phyloP scores from a whole-genome alignment of 2,888 invertebrate genomes.

The Caenorhabditis japonica region DNA sequence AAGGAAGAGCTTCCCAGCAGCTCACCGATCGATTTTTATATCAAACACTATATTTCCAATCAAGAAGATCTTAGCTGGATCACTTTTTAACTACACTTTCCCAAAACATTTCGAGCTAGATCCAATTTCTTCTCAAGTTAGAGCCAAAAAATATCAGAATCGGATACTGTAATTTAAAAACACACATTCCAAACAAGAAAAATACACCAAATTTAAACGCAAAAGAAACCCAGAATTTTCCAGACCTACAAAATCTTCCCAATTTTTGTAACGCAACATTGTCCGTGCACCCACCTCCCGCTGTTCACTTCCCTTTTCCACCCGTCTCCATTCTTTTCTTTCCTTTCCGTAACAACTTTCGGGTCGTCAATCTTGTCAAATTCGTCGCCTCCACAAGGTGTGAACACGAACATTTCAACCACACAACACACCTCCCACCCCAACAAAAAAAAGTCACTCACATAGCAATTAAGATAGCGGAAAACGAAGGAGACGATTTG shows the following conservation, averaged over 20 bases:
- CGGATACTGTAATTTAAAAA: too few species aligned
- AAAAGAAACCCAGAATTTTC: too few species aligned
- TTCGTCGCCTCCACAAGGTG: constrained; percentile 10
- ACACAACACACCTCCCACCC: background rate
- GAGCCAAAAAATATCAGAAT: too few species aligned
- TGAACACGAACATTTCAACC: constrained; percentile 45
- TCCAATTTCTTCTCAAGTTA: too few species aligned
- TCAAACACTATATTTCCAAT: too few species aligned
- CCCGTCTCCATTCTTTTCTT: constrained; percentile 1
- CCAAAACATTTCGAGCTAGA: too few species aligned
- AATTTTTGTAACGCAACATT: constrained; percentile 7
- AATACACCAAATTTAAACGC: too few species aligned
- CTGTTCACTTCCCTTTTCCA: constrained; percentile 13
- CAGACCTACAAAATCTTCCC: background rate
- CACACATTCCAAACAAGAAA: too few species aligned
- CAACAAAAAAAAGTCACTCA: background rate
- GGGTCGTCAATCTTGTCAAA: constrained; percentile 33
- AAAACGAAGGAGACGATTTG: constrained; percentile 17
- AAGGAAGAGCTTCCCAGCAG: too few species aligned
- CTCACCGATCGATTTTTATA: too few species aligned
- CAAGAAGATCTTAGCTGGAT: too few species aligned
- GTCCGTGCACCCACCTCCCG: constrained; percentile 16
- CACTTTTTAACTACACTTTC: too few species aligned
- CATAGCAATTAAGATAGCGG: constrained; percentile 38
- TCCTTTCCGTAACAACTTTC: background rate